Percentiles rank a stretch among this genome's conserved stretches.
These are phyloP conservation scores for Procambarus clarkii DNA, from an alignment of 1,140 invertebrate genomes.

Conservation along the genomic window DNA sequence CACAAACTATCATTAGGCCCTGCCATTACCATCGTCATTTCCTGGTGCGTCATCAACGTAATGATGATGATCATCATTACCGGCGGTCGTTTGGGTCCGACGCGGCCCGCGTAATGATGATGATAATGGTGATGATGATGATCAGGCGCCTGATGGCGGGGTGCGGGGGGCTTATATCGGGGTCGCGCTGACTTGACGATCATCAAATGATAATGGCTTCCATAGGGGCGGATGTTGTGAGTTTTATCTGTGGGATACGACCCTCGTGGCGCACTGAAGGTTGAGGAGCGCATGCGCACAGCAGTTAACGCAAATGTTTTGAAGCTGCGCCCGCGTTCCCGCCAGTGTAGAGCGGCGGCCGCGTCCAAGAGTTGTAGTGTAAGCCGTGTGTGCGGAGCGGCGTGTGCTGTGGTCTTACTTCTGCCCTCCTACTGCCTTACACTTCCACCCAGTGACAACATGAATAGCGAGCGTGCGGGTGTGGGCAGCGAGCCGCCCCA, in stretches of 20 bases:
- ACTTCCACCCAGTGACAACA: neutral
- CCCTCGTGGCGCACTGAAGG: constrained; percentile 47
- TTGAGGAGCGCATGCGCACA: constrained; percentile 67
- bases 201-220: constrained; percentile 73
- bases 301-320: constrained; percentile 71
- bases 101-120: constrained; percentile 69
- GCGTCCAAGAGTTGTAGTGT: constrained; percentile 45
- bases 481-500: constrained; percentile 59
- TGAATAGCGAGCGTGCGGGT: constrained; percentile 52
- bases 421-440: neutral
- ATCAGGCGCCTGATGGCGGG: constrained; percentile 69
- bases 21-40: constrained; percentile 71
- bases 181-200: constrained; percentile 73
- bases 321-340: constrained; percentile 67
- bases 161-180: constrained; percentile 71
- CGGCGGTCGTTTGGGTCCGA: constrained; percentile 64
- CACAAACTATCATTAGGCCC: constrained; percentile 69
- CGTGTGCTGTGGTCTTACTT: neutral
- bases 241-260: constrained; percentile 68
- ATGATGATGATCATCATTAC: constrained; percentile 73
- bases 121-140: constrained; percentile 73
- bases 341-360: constrained; percentile 51
- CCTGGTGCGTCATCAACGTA: constrained; percentile 71
- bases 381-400: constrained; percentile 19
- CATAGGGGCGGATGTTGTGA: constrained; percentile 71